phyloP scores from a whole-genome alignment of 1,140 invertebrate species.

The Solenopsis invicta region DNA sequence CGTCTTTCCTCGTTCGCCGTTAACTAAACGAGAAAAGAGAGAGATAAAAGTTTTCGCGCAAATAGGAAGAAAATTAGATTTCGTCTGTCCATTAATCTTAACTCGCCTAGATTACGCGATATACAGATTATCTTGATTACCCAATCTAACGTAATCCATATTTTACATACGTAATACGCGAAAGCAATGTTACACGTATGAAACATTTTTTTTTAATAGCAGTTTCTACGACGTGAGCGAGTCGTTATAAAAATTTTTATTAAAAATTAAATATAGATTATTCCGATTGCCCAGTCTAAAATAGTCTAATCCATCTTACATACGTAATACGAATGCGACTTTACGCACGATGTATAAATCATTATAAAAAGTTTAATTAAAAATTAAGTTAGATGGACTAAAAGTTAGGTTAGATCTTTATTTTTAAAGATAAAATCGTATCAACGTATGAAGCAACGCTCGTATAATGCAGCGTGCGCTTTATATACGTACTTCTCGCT shows the following conservation, averaged over 20 bases:
- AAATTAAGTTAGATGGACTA: background rate
- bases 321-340: background rate
- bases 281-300: slow-evolving; percentile 19
- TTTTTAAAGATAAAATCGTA: background rate
- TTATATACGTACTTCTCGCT: background rate
- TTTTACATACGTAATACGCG: background rate
- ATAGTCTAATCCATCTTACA: background rate
- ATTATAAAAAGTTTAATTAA: background rate
- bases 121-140: background rate
- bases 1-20: slow-evolving; percentile 28
- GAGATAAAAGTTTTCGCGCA: slow-evolving; percentile 17
- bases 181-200: background rate
- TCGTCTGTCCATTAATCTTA: background rate
- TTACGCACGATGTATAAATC: background rate
- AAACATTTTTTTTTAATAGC: slow-evolving; percentile 13
- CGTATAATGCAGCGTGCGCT: background rate
- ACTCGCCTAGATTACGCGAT: background rate
- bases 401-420: background rate
- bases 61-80: slow-evolving; percentile 22
- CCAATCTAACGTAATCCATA: slow-evolving; percentile 35
- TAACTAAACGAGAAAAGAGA: slow-evolving; percentile 14
- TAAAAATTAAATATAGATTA: background rate
- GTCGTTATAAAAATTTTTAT: background rate
- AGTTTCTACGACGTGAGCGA: background rate
- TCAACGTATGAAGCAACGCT: too few species aligned